Conservation (phyloP, 2,888 invertebrate species). For the Drosophila demipolita region DNA sequence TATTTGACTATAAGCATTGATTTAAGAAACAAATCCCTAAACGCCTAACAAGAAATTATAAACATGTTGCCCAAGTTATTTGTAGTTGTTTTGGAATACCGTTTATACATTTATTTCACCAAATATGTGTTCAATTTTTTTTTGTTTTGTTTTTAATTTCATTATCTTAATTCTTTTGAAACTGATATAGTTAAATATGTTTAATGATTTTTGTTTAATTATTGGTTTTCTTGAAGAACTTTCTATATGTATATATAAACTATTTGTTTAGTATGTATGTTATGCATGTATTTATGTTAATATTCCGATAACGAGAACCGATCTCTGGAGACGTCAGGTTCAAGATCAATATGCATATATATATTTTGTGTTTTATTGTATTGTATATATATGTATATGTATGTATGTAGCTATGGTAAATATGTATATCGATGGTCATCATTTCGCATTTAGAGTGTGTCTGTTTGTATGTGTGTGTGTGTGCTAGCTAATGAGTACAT, state of each 20-base stretch:
- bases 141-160: conserved; percentile 37
- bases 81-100: conserved; percentile 69
- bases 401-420: conserved; percentile 49
- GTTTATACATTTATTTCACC: conserved; percentile 84
- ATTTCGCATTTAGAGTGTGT: conserved; percentile 76
- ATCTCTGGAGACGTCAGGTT: conserved; percentile 1
- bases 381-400: conserved; percentile 31
- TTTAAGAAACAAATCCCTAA: neutral
- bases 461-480: conserved; percentile 32
- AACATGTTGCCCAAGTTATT: neutral
- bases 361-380: conserved; percentile 29
- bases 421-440: conserved; percentile 79
- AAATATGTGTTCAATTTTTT: conserved; percentile 63
- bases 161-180: conserved; percentile 60
- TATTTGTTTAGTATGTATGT: conserved; percentile 41
- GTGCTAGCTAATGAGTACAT: conserved; percentile 64
- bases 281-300: conserved; percentile 29
- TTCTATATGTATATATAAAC: conserved; percentile 39
- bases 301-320: conserved; percentile 19
- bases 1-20: neutral
- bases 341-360: conserved; percentile 35
- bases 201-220: conserved; percentile 42
- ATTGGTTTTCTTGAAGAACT: conserved; percentile 61
- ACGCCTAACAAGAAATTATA: neutral
- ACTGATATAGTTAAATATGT: conserved; percentile 76